phyloP scores from a whole-genome alignment of 1,140 invertebrate genomes.

The Drosophila mayri region DNA sequence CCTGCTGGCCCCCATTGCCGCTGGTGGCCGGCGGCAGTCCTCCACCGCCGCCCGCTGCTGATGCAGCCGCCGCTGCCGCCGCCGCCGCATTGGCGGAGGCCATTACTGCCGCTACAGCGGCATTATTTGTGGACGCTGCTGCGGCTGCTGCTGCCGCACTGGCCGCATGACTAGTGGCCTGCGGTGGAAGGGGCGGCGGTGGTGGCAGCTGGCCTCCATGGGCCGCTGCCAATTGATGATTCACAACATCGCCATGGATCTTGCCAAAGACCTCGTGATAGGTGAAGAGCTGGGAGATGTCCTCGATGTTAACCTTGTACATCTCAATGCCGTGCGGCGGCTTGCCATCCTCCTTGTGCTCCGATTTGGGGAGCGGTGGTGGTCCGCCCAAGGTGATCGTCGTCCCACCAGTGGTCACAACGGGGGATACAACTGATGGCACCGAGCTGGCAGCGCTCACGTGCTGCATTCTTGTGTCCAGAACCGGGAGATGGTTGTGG shows the following conservation, averaged over 20 bases:
- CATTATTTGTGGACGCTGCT: constrained; percentile 76
- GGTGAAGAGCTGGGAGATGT: constrained; percentile 92
- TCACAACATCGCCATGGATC: constrained; percentile 87
- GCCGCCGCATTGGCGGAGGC: constrained; percentile 74
- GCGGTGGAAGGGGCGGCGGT: constrained; percentile 70
- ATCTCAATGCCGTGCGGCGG: constrained; percentile 89
- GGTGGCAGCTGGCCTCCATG: constrained; percentile 73
- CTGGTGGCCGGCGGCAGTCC: constrained; percentile 44
- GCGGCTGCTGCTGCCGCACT: constrained; percentile 72
- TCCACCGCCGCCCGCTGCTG: constrained; percentile 46
- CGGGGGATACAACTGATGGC: constrained; percentile 76
- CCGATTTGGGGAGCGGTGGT: constrained; percentile 86
- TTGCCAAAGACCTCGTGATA: constrained; percentile 96
- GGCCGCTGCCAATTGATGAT: constrained; percentile 80
- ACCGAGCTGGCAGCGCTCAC: constrained; percentile 77
- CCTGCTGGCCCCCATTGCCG: constrained; percentile 44
- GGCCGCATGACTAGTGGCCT: constrained; percentile 64
- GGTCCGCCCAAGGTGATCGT: constrained; percentile 87
- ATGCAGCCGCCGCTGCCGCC: constrained; percentile 65
- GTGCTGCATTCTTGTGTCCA: constrained; percentile 75
- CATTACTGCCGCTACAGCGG: constrained; percentile 75
- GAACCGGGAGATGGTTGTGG: constrained; percentile 43
- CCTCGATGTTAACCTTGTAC: constrained; percentile 94
- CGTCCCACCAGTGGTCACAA: constrained; percentile 88
- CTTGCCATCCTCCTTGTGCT: constrained; percentile 87